A percentile compares a stretch with the other conserved stretches of the same genome.
These are phyloP conservation scores for Puma concolor DNA, from an alignment of 2,113 vertebrate genomes.

Conservation along the genomic window DNA sequence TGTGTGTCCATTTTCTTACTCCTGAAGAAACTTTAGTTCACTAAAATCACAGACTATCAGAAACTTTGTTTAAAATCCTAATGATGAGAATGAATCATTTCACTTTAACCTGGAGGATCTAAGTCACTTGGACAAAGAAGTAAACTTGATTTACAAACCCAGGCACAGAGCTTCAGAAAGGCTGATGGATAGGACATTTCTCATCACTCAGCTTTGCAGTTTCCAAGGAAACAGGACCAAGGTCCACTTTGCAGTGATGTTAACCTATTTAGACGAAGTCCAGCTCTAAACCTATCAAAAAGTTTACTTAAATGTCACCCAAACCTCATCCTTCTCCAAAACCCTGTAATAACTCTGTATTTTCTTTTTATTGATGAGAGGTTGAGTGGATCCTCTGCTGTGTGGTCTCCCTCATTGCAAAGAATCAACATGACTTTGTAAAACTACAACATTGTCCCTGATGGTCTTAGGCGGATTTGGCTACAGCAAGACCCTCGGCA, in stretches of 20 bases:
- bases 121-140: neutral
- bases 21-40: neutral
- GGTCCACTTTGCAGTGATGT: neutral
- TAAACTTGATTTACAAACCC: neutral
- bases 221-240: neutral
- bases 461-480: neutral
- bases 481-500: neutral
- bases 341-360: neutral
- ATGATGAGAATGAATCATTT: neutral
- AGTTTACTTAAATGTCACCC: neutral
- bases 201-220: neutral
- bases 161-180: neutral
- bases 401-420: neutral
- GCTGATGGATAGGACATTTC: neutral
- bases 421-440: neutral
- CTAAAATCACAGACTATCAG: neutral
- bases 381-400: neutral
- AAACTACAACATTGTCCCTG: neutral
- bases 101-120: neutral
- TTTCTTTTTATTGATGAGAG: neutral
- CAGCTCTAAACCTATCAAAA: neutral
- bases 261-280: neutral
- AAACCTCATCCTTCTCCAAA: neutral
- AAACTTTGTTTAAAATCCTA: neutral
- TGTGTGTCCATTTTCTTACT: neutral